Percentiles rank a stretch among this genome's conserved stretches.
Conservation (phyloP, 2,888 invertebrate genomes). For the Furcula furcula region DNA sequence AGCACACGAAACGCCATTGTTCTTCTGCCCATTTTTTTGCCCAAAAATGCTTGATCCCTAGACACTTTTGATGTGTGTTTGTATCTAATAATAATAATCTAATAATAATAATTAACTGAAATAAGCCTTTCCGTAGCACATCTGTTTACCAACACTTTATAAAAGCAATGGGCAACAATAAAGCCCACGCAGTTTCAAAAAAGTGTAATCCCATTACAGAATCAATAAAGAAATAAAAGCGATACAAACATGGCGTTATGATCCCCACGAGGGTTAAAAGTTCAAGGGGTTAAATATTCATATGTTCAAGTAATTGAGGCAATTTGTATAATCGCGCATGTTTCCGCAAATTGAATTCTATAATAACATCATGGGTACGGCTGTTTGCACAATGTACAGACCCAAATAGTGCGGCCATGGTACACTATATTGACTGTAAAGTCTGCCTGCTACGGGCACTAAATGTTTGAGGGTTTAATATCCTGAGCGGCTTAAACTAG, state of each 20-base stretch:
- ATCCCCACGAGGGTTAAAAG: constrained; percentile 26
- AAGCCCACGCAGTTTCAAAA: not conserved
- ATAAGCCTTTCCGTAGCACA: too few species aligned
- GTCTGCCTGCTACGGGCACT: not conserved
- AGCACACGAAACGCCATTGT: too few species aligned
- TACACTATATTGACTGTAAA: not conserved
- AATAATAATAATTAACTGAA: too few species aligned
- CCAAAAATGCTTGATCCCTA: too few species aligned
- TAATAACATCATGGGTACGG: constrained; percentile 22
- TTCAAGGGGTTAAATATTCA: constrained; percentile 39
- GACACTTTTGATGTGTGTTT: too few species aligned
- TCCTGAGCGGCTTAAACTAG: not conserved
- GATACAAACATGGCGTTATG: constrained; percentile 12
- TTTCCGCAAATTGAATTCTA: constrained; percentile 31
- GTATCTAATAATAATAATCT: too few species aligned
- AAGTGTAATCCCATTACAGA: not conserved
- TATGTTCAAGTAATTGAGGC: constrained; percentile 36
- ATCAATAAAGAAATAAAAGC: constrained; percentile 27
- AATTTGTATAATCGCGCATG: constrained; percentile 42
- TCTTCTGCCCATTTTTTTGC: too few species aligned
- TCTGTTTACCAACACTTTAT: too few species aligned
- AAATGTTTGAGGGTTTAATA: not conserved
- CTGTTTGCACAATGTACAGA: constrained; percentile 15
- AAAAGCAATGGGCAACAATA: too few species aligned
- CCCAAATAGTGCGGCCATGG: not conserved